Base-by-base conservation (phyloP, 2,113 vertebrate species). In the Sorex araneus region DNA sequence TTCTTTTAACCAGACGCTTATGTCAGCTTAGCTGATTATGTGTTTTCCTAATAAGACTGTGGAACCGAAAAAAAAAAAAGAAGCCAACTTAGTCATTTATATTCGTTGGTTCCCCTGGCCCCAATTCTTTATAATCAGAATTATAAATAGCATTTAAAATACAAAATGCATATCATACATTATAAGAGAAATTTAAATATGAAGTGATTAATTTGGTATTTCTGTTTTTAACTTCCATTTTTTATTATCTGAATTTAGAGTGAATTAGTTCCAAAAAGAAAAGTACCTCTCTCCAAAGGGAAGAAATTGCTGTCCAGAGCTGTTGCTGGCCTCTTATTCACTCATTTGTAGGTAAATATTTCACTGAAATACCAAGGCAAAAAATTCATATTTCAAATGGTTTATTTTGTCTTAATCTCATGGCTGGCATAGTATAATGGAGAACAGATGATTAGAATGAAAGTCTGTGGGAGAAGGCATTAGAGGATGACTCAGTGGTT, bases 21-120 rank as follows among this genome's bases (percentile, higher is more conserved):
- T 91, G 84, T 88, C 25, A 23, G 60, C 67, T 91, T 88, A 95
- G 57, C 54, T 84, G 63, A 88, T 84, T 91, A 70, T 84, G 78
- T 84, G 73, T 32, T 27, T 36, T 84, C 84, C 47, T 36, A 67
- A 23, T 75, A 70, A 90, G 87, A 88, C 27, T 73, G 5, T 76
- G 74, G 40, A 91, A 88, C 21, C 57, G 23, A 15, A 60, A 60
- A 60, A 89, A 85, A 95, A 90, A 87, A 87, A 83, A 91, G 80
- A 88, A 88, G 88, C 60, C 34, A 70, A 57, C 66, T 30, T 76
- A 19, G 63, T 77, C 89, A 85, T 85, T 94, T 92, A 81, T 92
- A 89, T n/a, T 84, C 27, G 77, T 69, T 84, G 89, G 32, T 70
- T 89, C 57, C 57, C 91, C 57, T 3, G 5, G 18, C 21, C 13